Conservation (phyloP, 2,113 vertebrate species). For the Aptenodytes forsteri region DNA sequence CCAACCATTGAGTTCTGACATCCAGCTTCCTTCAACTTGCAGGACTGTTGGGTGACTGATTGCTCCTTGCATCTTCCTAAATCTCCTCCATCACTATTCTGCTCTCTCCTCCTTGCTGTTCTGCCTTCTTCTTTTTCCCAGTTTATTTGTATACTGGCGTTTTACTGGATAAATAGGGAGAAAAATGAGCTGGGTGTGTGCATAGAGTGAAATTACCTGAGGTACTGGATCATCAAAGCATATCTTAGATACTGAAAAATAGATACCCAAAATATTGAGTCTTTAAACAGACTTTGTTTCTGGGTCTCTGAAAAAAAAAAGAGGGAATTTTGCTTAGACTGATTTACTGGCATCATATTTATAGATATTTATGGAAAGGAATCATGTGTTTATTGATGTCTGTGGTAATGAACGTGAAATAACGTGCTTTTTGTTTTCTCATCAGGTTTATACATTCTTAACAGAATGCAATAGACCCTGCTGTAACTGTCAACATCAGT, state of each 20-base stretch:
- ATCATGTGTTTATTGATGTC: slow-evolving; percentile 59
- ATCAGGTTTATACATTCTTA: slow-evolving; percentile 68
- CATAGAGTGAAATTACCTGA: slow-evolving; percentile 5
- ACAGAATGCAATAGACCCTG: slow-evolving; percentile 65
- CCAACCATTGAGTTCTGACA: neutral
- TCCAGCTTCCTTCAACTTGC: neutral
- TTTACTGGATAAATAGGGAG: slow-evolving; percentile 34
- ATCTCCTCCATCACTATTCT: neutral
- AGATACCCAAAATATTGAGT: neutral
- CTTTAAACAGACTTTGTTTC: slow-evolving; percentile 19
- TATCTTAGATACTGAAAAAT: slow-evolving; percentile 29
- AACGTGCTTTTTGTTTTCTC: slow-evolving; percentile 65
- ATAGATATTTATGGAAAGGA: slow-evolving; percentile 71
- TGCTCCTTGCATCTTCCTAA: neutral
- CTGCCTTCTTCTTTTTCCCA: neutral
- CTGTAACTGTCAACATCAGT: slow-evolving; percentile 59
- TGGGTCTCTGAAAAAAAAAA: neutral
- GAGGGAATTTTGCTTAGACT: slow-evolving; percentile 1
- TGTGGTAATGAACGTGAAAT: slow-evolving; percentile 64
- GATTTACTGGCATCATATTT: slow-evolving; percentile 67
- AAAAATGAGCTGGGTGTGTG: slow-evolving; percentile 7
- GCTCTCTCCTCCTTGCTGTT: neutral
- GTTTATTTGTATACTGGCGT: slow-evolving; percentile 12
- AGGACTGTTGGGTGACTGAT: neutral
- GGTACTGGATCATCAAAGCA: slow-evolving; percentile 40